Base-by-base conservation (phyloP, 2,888 invertebrate species). In the Amphiduros pacificus region DNA sequence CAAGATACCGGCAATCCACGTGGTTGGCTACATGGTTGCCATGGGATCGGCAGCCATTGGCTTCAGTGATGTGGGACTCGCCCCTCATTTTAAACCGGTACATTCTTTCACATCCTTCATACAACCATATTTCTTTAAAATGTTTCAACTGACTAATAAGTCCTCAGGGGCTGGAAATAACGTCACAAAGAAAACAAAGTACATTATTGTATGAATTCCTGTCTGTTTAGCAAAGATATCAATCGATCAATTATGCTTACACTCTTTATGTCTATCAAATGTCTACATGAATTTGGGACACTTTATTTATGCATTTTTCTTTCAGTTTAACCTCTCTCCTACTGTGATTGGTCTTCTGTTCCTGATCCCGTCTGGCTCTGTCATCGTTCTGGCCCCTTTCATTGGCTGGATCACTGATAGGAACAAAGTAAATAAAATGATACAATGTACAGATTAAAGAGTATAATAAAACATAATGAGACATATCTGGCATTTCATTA, bases 11-110 rank as follows among this genome's bases (percentile, higher is more conserved):
- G n/a, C 36, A 4, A 51, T 62, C 17, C 24, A 17, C 11, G 20
- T 55, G 6, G 40, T 62, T 5, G 62, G 62, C 17, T 50, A 51
- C n/a, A 27, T 62, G 36, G 32, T 40, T 26, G 32, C 44, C 20
- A 40, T 49, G 2, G 58, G 54, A 14, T 55, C 59, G 31, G 31
- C 36, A n/a, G 59, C 59, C 28, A 62, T 62, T 26, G 62, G 62
- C n/a, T 62, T 49, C 40, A 54, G 57, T 3, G 62, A 62, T 28
- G 55, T 62, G 1, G 62, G 54, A 11, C 28, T 62, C 2, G 58
- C 62, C 17, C 20, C 40, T 14, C 50, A 59, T 27, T 24, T 62
- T 1, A 40, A 53, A 24, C 24, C 59, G 40, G 55, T 62, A 48
- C 17, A 11, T 29, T 31, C 17, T 51, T 51, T 9, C 6, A 49